These are phyloP conservation scores for Zophobas atratus DNA, from an alignment of 1,140 invertebrate genomes.

Conservation along the genomic window DNA sequence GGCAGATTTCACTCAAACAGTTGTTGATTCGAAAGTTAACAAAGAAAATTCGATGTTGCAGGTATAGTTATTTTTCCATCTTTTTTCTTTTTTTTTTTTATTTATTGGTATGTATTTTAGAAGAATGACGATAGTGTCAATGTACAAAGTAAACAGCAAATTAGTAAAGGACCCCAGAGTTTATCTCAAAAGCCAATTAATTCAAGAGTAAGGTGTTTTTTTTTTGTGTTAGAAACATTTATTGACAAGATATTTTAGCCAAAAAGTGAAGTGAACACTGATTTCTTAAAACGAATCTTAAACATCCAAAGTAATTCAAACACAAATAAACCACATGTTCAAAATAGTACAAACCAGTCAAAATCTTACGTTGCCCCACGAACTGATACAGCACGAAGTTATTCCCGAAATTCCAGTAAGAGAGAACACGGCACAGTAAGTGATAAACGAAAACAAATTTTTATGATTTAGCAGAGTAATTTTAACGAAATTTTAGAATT, in stretches of 20 bases:
- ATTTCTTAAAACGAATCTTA: slow-evolving; percentile 57
- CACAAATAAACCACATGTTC: slow-evolving; percentile 2
- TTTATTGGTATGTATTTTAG: neutral
- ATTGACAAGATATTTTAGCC: neutral
- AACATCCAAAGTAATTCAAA: slow-evolving; percentile 52
- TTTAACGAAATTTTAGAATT: slow-evolving; percentile 48
- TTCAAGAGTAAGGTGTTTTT: neutral
- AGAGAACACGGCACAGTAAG: slow-evolving; percentile 51
- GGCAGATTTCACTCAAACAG: slow-evolving; percentile 9
- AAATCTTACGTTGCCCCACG: neutral
- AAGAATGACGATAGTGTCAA: neutral
- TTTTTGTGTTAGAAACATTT: neutral
- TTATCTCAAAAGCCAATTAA: slow-evolving; percentile 17
- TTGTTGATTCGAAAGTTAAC: neutral
- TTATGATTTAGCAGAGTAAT: neutral
- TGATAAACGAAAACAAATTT: neutral
- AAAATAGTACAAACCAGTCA: too few species aligned
- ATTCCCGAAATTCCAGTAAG: slow-evolving; percentile 59
- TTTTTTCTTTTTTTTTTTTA: slow-evolving; percentile 2
- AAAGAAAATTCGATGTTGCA: neutral
- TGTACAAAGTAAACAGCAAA: neutral
- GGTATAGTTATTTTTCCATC: neutral
- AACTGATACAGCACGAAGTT: neutral
- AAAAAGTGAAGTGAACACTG: slow-evolving; percentile 50
- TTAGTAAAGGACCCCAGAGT: neutral